A percentile compares a stretch with the other conserved stretches of the same genome.
These are phyloP conservation scores for Chrysolina oricalcia DNA, from an alignment of 2,888 invertebrate species.

Conservation along the genomic window DNA sequence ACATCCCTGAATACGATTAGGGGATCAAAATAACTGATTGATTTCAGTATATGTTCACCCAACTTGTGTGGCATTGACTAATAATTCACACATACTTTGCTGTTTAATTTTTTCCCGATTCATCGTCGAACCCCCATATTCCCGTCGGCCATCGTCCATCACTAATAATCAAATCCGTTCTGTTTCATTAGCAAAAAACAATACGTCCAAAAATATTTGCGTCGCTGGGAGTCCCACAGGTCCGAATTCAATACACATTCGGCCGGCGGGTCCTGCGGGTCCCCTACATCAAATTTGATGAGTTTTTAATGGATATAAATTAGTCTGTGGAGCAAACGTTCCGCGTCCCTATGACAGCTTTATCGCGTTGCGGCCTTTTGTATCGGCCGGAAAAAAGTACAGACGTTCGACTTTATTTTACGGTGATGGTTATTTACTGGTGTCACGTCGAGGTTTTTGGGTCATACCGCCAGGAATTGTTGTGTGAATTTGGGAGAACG, in stretches of 20 bases:
- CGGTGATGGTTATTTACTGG: conserved; percentile 15
- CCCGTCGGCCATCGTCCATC: conserved; percentile 6
- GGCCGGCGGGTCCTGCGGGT: conserved; percentile 50
- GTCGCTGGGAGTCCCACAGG: conserved; percentile 31
- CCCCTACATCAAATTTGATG: conserved; percentile 58
- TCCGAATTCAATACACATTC: conserved; percentile 39
- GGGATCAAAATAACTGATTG: background rate
- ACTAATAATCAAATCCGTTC: conserved; percentile 23
- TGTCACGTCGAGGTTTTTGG: background rate
- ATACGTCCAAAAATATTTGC: conserved; percentile 9
- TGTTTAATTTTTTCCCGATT: background rate
- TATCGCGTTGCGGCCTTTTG: conserved; percentile 37
- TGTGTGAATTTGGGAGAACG: background rate
- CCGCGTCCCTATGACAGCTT: conserved; percentile 46
- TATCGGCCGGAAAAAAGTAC: conserved; percentile 30
- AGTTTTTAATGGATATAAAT: conserved; percentile 62
- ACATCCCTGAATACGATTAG: too few relatives aligned
- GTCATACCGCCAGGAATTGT: background rate
- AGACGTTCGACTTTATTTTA: conserved; percentile 26
- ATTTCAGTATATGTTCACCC: background rate
- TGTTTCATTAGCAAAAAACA: conserved; percentile 24
- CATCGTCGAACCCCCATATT: background rate
- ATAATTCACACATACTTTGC: background rate
- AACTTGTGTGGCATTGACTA: too few relatives aligned
- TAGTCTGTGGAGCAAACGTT: conserved; percentile 51